Evolutionary conservation across 2,113 vertebrate genomes (phyloP), one percentile per base, ranked within the genome.

Genomic region (Crotalus horridus): DNA sequence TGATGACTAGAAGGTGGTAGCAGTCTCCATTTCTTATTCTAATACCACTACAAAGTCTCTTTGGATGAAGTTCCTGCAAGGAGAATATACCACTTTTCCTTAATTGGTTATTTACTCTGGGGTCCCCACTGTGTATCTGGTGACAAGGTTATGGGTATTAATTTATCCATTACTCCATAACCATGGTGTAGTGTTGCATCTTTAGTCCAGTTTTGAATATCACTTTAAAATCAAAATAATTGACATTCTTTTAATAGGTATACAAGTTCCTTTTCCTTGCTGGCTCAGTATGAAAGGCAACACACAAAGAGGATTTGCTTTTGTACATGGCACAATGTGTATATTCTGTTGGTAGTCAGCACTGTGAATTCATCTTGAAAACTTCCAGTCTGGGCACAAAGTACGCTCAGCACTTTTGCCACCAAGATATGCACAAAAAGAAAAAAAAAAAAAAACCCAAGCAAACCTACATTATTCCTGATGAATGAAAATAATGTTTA

Each of bases 281-380:
- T 91, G 85, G 61, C 33, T 13, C 46, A 33, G 91, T 21, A 26
- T 4, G 61, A 29, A 2, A 0, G 20, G 0, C n/a, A 46, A 61
- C 46, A 43, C 29, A 33, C 17, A 33, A 92, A 54, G 20, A 0
- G 26, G 89, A 74, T 93, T 69, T 59, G 86, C 92, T 94, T 91
- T 89, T 26, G 0, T 26, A 46, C 91, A 89, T 93, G 13, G 48
- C 85, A 69, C 93, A 55, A 85, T 89, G 90, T 48, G 33, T 55
- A 56, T 61, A 51, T 3, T 53, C 59, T 15, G 51, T 29, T 53
- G 20, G 54, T 20, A 59, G 48, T 29, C 86, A 48, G 56, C 26
- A 29, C 88, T 94, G 89, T 90, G 89, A 59, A 29, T 91, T 94
- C 89, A 93, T 95, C 95, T 92, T 94, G 53, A 89, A 96, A 92